Conservation (phyloP, 2,888 invertebrate species). For the Anorthoa munda region DNA sequence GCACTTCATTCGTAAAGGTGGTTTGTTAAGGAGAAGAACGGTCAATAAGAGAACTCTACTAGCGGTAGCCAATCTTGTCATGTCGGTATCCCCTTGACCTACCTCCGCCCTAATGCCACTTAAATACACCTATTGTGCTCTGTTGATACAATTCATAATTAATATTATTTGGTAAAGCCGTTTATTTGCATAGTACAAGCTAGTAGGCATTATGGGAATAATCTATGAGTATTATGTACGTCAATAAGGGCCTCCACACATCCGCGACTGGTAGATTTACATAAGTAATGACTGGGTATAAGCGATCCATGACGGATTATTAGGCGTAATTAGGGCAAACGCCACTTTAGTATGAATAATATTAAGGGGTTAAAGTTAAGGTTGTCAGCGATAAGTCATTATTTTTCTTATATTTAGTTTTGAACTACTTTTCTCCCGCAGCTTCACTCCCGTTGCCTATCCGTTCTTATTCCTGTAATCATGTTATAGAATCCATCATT, state of each 20-base stretch:
- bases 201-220: conserved; percentile 24
- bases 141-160: conserved; percentile 31
- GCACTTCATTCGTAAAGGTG: too few relatives aligned
- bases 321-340: conserved; percentile 20
- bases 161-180: conserved; percentile 4
- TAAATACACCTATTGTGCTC: background rate
- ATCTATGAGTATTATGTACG: conserved; percentile 24
- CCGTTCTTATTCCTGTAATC: too few relatives aligned
- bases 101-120: background rate
- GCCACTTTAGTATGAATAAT: conserved; percentile 21
- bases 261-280: conserved; percentile 39
- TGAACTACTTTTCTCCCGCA: too few relatives aligned
- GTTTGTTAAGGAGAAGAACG: too few relatives aligned
- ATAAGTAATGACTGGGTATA: conserved; percentile 32
- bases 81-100: background rate
- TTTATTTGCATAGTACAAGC: conserved; percentile 36
- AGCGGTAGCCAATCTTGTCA: background rate
- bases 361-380: background rate
- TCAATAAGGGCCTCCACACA: conserved; percentile 19
- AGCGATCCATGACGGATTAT: conserved; percentile 32
- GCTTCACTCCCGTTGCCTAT: too few relatives aligned
- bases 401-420: too few relatives aligned
- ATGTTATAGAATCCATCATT: too few relatives aligned
- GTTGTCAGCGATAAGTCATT: background rate
- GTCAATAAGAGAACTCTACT: too few relatives aligned